Conservation (phyloP, 2,888 invertebrate species). For the Lathronympha strigana region DNA sequence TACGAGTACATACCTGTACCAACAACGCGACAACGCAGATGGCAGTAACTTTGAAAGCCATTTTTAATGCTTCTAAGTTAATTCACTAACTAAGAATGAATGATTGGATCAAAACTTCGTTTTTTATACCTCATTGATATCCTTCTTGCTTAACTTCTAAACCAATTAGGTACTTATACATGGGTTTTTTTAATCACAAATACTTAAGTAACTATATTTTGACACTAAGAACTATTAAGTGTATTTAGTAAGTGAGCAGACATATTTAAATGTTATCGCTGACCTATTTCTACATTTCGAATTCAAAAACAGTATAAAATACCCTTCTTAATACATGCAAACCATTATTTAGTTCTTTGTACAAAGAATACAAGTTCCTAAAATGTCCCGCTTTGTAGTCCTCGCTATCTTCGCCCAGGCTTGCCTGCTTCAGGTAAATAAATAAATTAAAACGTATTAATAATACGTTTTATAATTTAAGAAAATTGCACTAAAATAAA, state of each 20-base stretch:
- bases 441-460: too few species aligned
- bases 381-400: constrained; percentile 20
- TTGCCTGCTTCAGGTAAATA: constrained; percentile 30
- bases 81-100: not conserved
- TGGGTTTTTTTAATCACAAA: not conserved
- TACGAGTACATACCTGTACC: constrained; percentile 8
- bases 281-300: constrained; percentile 22
- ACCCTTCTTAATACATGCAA: too few species aligned
- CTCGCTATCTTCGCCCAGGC: constrained; percentile 12
- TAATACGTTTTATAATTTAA: too few species aligned
- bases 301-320: constrained; percentile 1
- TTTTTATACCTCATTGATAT: not conserved
- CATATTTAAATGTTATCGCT: constrained; percentile 1
- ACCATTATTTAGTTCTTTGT: constrained; percentile 20
- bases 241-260: not conserved
- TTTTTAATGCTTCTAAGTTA: not conserved
- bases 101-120: too few species aligned
- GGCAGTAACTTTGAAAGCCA: not conserved
- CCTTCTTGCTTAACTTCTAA: not conserved
- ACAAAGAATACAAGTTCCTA: constrained; percentile 5
- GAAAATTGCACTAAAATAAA: too few species aligned
- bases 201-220: not conserved
- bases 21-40: constrained; percentile 41
- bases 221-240: constrained; percentile 7
- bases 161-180: not conserved